Evolutionary conservation across 2,888 invertebrate genomes (phyloP).

Genomic region (Lottia gigantea): DNA sequence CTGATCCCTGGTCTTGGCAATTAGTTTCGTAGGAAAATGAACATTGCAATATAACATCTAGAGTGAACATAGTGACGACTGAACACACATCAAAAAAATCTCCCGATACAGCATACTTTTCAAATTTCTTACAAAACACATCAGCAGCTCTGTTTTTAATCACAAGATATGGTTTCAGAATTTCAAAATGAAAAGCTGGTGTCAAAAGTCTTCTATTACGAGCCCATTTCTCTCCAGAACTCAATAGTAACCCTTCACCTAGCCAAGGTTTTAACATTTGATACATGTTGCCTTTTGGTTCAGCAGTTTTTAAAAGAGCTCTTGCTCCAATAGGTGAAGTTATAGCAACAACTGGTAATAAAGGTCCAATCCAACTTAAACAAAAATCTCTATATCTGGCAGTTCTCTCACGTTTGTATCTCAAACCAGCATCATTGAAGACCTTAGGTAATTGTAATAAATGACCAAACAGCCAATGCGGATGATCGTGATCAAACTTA

Average conservation of each 20-base stretch:
- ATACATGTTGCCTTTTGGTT: constrained; percentile 32
- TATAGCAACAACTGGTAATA: constrained; percentile 35
- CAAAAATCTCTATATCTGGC: constrained; percentile 22
- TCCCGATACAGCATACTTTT: constrained; percentile 27
- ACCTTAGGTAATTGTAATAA: constrained; percentile 31
- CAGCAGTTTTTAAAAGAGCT: constrained; percentile 37
- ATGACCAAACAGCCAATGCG: not conserved
- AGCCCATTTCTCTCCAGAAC: constrained; percentile 40
- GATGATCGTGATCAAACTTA: not conserved
- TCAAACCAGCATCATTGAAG: constrained; percentile 29
- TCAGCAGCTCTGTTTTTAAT: constrained; percentile 38
- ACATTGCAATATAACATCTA: constrained; percentile 51
- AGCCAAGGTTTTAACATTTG: constrained; percentile 31
- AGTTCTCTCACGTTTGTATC: constrained; percentile 27
- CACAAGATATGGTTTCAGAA: constrained; percentile 36
- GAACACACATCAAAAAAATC: constrained; percentile 42
- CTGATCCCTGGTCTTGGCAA: constrained; percentile 41
- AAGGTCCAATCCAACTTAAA: constrained; percentile 38
- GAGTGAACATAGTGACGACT: constrained; percentile 36
- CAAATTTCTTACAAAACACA: constrained; percentile 34
- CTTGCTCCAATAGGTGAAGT: constrained; percentile 49
- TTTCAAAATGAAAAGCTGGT: constrained; percentile 48
- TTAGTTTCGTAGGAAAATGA: constrained; percentile 50
- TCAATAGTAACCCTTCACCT: constrained; percentile 41
- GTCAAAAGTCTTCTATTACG: constrained; percentile 42